Base-by-base conservation (phyloP, 1,140 invertebrate genomes). In the Lasioglossum albipes region DNA sequence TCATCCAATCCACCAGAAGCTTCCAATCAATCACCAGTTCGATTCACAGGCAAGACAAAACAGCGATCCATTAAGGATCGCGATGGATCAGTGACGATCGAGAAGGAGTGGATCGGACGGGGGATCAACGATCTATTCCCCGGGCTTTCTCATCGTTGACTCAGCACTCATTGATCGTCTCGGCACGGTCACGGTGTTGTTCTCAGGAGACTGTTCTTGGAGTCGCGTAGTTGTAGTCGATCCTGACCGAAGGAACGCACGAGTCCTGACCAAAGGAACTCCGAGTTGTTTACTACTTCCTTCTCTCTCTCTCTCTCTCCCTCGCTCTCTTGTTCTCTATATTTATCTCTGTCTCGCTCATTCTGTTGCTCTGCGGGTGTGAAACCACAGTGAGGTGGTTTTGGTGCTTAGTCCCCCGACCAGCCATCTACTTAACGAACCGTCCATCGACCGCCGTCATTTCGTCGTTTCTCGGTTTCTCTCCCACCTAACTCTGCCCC, bases 351-450 rank as follows among this genome's bases (percentile, higher is more conserved):
- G 16, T 36, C 16, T 27, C 73, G 78, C 66, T 77, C 75, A 69
- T 80, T 80, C 74, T 69, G 54, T 86, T 85, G 80, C 88, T 92
- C 89, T 91, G 90, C 90, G 92, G 92, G 92, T 93, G 92, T 93
- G 92, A 93, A 93, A 92, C 92, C 92, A 92, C 92, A 93, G 91
- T 89, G 89, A 92, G 91, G 92, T 88, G 90, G 90, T 92, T 93
- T 92, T 89, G 91, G 91, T 90, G 91, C 91, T 92, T 92, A 93
- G 91, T 92, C 90, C 83, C 87, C 88, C 88, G 88, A 91, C 88
- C 90, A 89, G 89, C 87, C 91, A 92, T 90, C 91, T 92, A 91
- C 90, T 92, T 93, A 92, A 92, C 90, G 90, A 90, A 91, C 89
- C 91, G 88, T 91, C 89, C 89, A 91, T 91, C 88, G 91, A 92